These are phyloP conservation scores for Peromyscus maniculatus DNA, from an alignment of 2,113 vertebrate genomes.

Conservation along the genomic window DNA sequence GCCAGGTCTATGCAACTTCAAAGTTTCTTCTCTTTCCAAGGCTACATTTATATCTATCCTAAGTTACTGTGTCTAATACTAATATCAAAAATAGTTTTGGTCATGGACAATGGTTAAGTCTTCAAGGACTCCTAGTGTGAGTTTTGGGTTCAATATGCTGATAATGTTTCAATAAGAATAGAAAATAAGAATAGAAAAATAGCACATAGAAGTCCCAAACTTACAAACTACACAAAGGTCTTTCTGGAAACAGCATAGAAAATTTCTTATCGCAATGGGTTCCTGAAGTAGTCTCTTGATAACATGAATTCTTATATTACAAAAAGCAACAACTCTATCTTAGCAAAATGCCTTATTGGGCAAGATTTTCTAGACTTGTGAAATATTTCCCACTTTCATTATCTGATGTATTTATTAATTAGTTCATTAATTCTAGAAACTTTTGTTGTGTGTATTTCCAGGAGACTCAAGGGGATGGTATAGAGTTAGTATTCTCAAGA, in stretches of 20 bases:
- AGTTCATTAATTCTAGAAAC: background rate
- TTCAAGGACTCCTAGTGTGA: background rate
- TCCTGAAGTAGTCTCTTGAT: background rate
- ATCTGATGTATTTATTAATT: background rate
- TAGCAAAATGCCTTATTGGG: background rate
- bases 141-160: background rate
- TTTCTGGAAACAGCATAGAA: constrained; percentile 45
- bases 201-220: background rate
- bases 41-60: background rate
- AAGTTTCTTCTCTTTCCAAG: background rate
- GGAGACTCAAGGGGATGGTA: background rate
- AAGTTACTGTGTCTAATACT: background rate
- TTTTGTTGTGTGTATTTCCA: background rate
- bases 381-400: constrained; percentile 42
- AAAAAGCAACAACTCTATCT: background rate
- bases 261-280: background rate
- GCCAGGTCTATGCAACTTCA: background rate
- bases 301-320: background rate
- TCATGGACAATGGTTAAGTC: background rate
- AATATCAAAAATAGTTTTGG: background rate
- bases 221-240: constrained; percentile 15
- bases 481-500: background rate
- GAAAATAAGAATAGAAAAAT: constrained; percentile 37
- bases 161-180: background rate
- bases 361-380: background rate